These are phyloP conservation scores for Lichenostomus cassidix DNA, from an alignment of 2,113 vertebrate genomes.

Conservation along the genomic window DNA sequence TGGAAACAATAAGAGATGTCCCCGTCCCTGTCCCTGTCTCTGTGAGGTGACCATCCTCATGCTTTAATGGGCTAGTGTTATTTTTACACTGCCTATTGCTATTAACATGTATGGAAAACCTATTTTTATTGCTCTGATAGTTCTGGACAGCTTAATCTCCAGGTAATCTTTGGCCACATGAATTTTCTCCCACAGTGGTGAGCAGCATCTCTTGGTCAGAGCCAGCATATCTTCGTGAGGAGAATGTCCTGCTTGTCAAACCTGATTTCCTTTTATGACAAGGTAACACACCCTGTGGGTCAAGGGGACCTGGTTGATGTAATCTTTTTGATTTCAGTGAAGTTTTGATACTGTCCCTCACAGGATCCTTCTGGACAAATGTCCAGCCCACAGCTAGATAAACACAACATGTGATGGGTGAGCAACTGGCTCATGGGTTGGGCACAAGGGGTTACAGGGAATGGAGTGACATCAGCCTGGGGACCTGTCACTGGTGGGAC, in stretches of 20 bases:
- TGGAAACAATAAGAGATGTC: neutral
- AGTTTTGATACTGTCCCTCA: neutral
- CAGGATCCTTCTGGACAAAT: neutral
- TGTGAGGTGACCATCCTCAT: no score
- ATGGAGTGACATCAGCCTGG: neutral
- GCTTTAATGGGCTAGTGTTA: no score
- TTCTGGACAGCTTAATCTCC: no score
- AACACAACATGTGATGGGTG: neutral
- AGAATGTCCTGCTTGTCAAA: neutral
- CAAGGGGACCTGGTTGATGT: no score
- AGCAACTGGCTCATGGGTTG: rapidly evolving
- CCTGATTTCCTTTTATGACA: neutral
- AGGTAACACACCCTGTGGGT: neutral
- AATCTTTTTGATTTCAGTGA: neutral
- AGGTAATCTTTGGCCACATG: no score
- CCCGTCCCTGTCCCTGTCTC: no score
- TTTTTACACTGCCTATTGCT: no score
- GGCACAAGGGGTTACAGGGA: neutral
- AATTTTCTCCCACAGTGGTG: no score
- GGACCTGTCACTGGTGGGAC: neutral
- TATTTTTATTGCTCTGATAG: no score
- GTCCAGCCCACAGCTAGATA: neutral
- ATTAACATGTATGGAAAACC: no score
- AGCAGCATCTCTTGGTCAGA: no score
- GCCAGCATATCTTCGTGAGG: neutral